Evolutionary conservation across 2,888 invertebrate species (phyloP).

Genomic region (Drosophila recens): DNA sequence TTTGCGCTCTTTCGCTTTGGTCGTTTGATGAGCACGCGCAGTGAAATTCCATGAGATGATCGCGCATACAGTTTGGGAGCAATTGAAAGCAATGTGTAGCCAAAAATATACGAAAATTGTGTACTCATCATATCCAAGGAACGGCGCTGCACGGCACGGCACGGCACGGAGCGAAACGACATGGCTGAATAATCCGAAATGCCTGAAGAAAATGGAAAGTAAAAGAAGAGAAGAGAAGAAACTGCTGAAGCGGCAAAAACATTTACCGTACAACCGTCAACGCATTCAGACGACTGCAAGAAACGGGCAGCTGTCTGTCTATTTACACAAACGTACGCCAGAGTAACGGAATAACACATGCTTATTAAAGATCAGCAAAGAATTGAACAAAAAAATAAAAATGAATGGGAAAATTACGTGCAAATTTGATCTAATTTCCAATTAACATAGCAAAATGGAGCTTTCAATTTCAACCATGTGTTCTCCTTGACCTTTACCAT

Average conservation of each 20-base stretch:
- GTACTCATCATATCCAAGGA: conserved; percentile 39
- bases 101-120: conserved; percentile 47
- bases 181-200: conserved; percentile 28
- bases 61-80: conserved; percentile 63
- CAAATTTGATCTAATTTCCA: conserved; percentile 12
- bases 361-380: background rate
- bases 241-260: conserved; percentile 51
- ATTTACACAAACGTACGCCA: conserved; percentile 10
- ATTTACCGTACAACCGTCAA: conserved; percentile 74
- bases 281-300: conserved; percentile 67
- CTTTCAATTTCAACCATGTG: conserved; percentile 21
- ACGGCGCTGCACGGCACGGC: conserved; percentile 8
- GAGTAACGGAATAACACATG: conserved; percentile 9
- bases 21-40: conserved; percentile 32
- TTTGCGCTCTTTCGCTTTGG: conserved; percentile 11
- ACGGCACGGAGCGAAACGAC: conserved; percentile 7
- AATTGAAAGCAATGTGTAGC: conserved; percentile 55
- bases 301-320: conserved; percentile 20
- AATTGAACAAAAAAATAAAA: background rate
- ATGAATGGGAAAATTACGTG: conserved; percentile 1
- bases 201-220: conserved; percentile 72
- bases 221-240: conserved; percentile 50
- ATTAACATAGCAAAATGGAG: conserved; percentile 7
- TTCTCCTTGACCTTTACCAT: background rate
- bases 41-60: conserved; percentile 62